Evolutionary conservation across 2,113 vertebrate genomes (phyloP), one percentile per base, ranked within the genome.

Genomic region (Myiopsitta monachus): DNA sequence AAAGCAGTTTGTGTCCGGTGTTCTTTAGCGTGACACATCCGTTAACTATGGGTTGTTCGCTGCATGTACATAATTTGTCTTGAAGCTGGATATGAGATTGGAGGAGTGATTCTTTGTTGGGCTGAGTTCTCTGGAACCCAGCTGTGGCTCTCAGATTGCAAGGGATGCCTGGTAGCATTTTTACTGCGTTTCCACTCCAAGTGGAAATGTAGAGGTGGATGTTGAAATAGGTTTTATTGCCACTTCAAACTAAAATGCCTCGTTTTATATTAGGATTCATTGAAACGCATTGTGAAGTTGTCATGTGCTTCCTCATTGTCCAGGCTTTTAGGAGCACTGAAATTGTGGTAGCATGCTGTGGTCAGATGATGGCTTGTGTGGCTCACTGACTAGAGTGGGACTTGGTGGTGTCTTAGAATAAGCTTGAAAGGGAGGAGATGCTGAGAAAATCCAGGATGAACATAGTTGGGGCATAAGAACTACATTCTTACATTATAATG

Each of bases 51-150:
- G 24, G 3, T 19, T 30, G 14, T 28, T 18, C 2, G 11, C 7
- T 39, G 3, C 1, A 0, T n/a, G 3, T 16, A 9, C 1, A 1
- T 1, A 31, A 1, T 54, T 44, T 31, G 30, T 26, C 2, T 51
- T 31, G 11, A 36, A 5, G 5, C 55, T 5, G 63, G 5, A 0
- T 11, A 17, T 33, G 28, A 21, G 30, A 2, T 21, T 21, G 16
- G 8, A 0, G 19, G 33, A 19, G 4, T 24, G 15, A 1, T 11
- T 44, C 0, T 33, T 8, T 3, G 4, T 28, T 4, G 14, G 9
- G 6, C 2, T 19, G 28, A 52, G 8, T 15, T 67, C 0, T 26
- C 5, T 0, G 2, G 17, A 82, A 4, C 4, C 1, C 9, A 11
- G 44, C 14, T 9, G 2, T 15, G 26, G 17, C 9, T 4, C 7